A percentile compares a stretch with the other conserved stretches of the same genome.
These are phyloP conservation scores for Alosa sapidissima DNA, from an alignment of 2,797 vertebrate species.

Conservation along the genomic window DNA sequence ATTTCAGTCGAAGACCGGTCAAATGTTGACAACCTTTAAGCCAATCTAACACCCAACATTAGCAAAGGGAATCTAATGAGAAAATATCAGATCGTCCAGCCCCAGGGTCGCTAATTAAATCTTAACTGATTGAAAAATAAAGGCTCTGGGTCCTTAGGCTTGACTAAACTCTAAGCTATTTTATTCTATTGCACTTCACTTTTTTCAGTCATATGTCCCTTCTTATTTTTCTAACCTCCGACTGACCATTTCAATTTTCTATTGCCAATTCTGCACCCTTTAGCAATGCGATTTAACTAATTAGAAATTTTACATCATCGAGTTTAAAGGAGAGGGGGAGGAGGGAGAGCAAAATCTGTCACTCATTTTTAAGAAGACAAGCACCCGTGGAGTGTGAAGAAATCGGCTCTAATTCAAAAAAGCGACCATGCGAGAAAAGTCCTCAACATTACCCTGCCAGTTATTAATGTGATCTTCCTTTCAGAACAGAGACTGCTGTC, in stretches of 20 bases:
- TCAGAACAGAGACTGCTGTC: constrained; percentile 62
- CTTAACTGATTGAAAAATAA: constrained; percentile 91
- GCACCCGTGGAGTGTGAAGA: constrained; percentile 90
- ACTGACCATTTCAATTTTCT: constrained; percentile 56
- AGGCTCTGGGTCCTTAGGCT: constrained; percentile 80
- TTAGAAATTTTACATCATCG: constrained; percentile 91
- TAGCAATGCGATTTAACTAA: constrained; percentile 86
- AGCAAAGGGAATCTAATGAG: constrained; percentile 89
- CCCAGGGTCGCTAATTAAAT: constrained; percentile 90
- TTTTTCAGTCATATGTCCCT: constrained; percentile 59
- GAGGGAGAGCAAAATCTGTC: constrained; percentile 69
- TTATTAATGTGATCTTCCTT: constrained; percentile 79
- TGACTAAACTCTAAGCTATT: constrained; percentile 81
- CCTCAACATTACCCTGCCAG: constrained; percentile 82
- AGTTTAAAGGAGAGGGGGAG: constrained; percentile 66
- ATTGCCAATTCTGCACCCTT: constrained; percentile 76
- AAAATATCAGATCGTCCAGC: constrained; percentile 82
- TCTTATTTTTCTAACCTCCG: constrained; percentile 44
- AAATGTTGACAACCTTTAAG: constrained; percentile 89
- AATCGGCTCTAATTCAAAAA: constrained; percentile 87
- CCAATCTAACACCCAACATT: constrained; percentile 81
- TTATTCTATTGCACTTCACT: constrained; percentile 78
- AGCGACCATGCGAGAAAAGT: constrained; percentile 84
- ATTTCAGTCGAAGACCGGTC: constrained; percentile 81
- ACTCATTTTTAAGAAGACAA: constrained; percentile 90